These are phyloP conservation scores for Sinonovacula constricta DNA, from an alignment of 1,140 invertebrate species.

Conservation along the genomic window DNA sequence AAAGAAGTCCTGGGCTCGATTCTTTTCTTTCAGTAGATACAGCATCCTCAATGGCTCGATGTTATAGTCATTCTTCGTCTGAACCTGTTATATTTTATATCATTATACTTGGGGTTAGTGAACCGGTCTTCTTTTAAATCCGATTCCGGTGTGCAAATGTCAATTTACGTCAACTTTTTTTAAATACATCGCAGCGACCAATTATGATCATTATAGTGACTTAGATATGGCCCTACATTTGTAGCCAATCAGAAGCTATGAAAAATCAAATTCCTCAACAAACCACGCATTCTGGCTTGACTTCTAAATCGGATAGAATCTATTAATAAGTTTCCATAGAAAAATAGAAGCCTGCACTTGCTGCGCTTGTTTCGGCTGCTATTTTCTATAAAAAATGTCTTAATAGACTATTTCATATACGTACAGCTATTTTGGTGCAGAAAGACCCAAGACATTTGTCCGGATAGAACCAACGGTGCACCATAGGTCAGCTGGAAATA, in stretches of 20 bases:
- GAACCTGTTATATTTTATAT: slow-evolving; percentile 20
- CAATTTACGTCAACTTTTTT: too few relatives aligned
- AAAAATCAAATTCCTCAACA: not conserved
- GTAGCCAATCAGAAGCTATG: not conserved
- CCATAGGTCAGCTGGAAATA: too few relatives aligned
- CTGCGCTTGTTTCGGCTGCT: slow-evolving; percentile 18
- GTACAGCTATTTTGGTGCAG: too few relatives aligned
- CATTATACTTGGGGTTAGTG: too few relatives aligned
- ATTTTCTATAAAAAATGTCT: too few relatives aligned
- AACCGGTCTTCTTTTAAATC: too few relatives aligned
- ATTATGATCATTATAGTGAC: too few relatives aligned
- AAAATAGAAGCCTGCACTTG: not conserved
- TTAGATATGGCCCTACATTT: not conserved
- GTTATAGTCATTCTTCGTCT: slow-evolving; percentile 54
- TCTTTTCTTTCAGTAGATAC: slow-evolving; percentile 64
- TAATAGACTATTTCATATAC: too few relatives aligned
- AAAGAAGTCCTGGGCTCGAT: slow-evolving; percentile 66
- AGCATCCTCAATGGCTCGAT: slow-evolving; percentile 64
- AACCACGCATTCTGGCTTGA: not conserved
- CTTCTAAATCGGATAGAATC: not conserved
- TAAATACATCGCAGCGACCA: too few relatives aligned
- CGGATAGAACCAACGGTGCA: too few relatives aligned
- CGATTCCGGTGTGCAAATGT: too few relatives aligned
- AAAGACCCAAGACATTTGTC: too few relatives aligned
- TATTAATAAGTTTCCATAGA: not conserved